Evolutionary conservation across 2,113 vertebrate genomes (phyloP).

Genomic region (Indicator maculatus): DNA sequence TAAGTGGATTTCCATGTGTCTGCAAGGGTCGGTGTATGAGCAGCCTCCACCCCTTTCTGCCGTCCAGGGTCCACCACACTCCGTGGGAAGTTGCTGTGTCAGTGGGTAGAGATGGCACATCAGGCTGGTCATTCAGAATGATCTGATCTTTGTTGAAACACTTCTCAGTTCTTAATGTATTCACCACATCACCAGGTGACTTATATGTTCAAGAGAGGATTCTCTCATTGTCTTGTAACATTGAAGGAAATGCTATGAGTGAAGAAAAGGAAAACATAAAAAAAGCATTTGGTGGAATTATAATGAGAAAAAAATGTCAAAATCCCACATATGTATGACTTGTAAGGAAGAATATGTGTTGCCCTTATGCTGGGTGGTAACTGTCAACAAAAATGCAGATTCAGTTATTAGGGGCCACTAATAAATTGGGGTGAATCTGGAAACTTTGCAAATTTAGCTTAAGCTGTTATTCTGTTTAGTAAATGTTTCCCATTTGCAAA

Average conservation of each 20-base stretch:
- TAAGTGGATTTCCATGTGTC: too few species aligned
- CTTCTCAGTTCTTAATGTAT: too few species aligned
- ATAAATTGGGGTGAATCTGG: neutral
- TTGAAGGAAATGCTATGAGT: neutral
- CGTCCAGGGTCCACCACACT: too few species aligned
- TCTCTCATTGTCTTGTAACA: neutral
- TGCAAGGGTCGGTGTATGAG: too few species aligned
- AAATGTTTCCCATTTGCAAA: neutral
- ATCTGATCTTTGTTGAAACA: too few species aligned
- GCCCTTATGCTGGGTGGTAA: neutral
- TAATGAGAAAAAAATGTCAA: neutral
- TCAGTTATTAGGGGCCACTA: neutral
- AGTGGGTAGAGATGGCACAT: too few species aligned
- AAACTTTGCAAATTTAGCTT: neutral
- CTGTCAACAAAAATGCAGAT: neutral
- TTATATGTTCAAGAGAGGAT: too few species aligned
- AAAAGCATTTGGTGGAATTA: neutral
- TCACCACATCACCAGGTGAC: too few species aligned
- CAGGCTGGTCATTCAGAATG: too few species aligned
- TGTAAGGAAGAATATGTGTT: neutral
- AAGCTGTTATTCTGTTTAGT: neutral
- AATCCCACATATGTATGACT: neutral
- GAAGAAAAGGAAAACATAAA: neutral
- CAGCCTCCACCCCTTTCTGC: too few species aligned
- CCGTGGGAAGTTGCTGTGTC: too few species aligned